Percentiles rank a stretch among this genome's conserved stretches.
Conservation (phyloP, 2,888 invertebrate genomes). For the Gerris lacustris region DNA sequence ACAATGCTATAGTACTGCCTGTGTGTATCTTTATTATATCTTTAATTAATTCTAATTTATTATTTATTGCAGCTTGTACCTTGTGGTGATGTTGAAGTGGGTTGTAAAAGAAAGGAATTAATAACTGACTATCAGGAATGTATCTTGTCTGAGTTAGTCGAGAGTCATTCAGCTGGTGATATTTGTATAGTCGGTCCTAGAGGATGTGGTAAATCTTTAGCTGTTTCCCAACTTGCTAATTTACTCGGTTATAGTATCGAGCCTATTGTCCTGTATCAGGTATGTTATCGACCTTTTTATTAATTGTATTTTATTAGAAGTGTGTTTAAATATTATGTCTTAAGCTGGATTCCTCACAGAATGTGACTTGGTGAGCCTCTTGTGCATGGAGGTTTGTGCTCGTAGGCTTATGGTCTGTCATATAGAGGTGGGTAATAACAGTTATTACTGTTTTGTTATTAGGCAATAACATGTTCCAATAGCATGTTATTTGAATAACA, state of each 20-base stretch:
- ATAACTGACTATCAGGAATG: constrained; percentile 67
- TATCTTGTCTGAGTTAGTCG: constrained; percentile 60
- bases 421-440: too few relatives aligned
- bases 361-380: too few relatives aligned
- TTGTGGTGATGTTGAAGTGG: constrained; percentile 34
- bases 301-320: not conserved
- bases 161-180: constrained; percentile 68
- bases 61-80: not conserved
- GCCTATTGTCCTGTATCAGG: constrained; percentile 80
- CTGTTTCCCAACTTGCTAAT: constrained; percentile 64
- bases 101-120: constrained; percentile 36
- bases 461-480: too few relatives aligned
- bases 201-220: constrained; percentile 83
- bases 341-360: too few relatives aligned
- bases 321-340: constrained; percentile 2
- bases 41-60: too few relatives aligned
- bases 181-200: constrained; percentile 79
- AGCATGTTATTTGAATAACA: too few relatives aligned
- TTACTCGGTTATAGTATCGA: constrained; percentile 67
- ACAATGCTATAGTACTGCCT: too few relatives aligned
- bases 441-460: too few relatives aligned
- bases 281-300: constrained; percentile 29
- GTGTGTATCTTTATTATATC: too few relatives aligned
- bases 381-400: too few relatives aligned
- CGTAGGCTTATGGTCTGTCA: too few relatives aligned